phyloP scores from a whole-genome alignment of 2,888 invertebrate species.

The Malachius bipustulatus region DNA sequence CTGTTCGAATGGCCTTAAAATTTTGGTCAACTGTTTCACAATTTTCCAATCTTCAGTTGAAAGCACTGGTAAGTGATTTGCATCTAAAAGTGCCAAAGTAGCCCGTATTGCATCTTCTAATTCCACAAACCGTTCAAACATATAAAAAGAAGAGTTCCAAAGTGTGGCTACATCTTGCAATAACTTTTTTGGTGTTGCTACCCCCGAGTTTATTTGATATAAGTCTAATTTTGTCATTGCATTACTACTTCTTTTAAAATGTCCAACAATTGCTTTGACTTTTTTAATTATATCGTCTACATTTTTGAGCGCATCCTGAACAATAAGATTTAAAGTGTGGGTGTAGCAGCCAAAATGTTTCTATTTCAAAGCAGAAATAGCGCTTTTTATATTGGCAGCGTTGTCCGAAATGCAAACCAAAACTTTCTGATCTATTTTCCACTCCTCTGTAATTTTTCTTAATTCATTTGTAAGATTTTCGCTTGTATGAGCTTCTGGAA shows the following conservation, averaged over 20 bases:
- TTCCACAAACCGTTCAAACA: constrained; percentile 1
- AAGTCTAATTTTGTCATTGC: too few species aligned
- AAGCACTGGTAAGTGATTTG: constrained; percentile 1
- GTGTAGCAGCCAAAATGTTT: constrained; percentile 23
- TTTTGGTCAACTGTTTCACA: constrained; percentile 8
- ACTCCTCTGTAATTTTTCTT: constrained; percentile 20
- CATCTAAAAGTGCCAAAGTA: not conserved
- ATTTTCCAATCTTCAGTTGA: constrained; percentile 11
- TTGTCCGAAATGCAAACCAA: constrained; percentile 23
- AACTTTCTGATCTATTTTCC: constrained; percentile 23
- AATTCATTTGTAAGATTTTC: constrained; percentile 21
- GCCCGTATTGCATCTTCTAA: not conserved
- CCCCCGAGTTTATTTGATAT: too few species aligned
- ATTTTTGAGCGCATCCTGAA: constrained; percentile 16
- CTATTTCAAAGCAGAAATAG: constrained; percentile 17
- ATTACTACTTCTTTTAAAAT: too few species aligned
- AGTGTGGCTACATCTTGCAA: constrained; percentile 7
- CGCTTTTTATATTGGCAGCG: constrained; percentile 23
- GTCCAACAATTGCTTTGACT: too few species aligned
- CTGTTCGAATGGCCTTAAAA: constrained; percentile 15
- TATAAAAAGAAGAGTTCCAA: constrained; percentile 5
- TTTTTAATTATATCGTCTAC: constrained; percentile 12
- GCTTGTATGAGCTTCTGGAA: constrained; percentile 21
- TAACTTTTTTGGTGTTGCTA: constrained; percentile 9
- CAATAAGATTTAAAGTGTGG: constrained; percentile 23